Evolutionary conservation across 1,140 invertebrate genomes (phyloP).

Genomic region (Diachasmimorpha longicaudata): DNA sequence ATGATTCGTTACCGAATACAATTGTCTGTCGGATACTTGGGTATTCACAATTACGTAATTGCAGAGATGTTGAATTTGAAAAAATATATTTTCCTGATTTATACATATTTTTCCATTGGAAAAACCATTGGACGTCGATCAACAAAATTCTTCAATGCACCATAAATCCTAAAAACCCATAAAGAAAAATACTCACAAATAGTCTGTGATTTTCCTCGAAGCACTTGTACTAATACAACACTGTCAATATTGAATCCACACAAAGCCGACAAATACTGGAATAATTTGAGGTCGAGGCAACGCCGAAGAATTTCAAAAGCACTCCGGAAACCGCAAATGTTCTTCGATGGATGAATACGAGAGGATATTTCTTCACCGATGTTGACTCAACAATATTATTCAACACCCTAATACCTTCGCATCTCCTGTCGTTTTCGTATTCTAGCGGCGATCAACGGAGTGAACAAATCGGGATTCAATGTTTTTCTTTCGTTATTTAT

Average conservation of each 20-base stretch:
- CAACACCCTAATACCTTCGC: background rate
- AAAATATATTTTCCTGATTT: too few relatives aligned
- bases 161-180: background rate
- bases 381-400: background rate
- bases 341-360: background rate
- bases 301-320: background rate
- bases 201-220: background rate
- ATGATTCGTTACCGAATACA: too few relatives aligned
- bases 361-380: background rate
- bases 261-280: background rate
- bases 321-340: background rate
- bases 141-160: too few relatives aligned
- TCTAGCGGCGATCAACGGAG: constrained; percentile 54
- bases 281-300: background rate
- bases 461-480: constrained; percentile 70
- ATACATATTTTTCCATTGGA: too few relatives aligned
- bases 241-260: background rate
- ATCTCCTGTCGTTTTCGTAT: background rate
- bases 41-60: too few relatives aligned
- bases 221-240: background rate
- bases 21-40: too few relatives aligned
- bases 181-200: background rate
- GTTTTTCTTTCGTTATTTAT: constrained; percentile 27
- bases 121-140: too few relatives aligned
- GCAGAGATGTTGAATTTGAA: too few relatives aligned